These are phyloP conservation scores for Fundulus diaphanus DNA, from an alignment of 2,797 vertebrate species.

Conservation along the genomic window DNA sequence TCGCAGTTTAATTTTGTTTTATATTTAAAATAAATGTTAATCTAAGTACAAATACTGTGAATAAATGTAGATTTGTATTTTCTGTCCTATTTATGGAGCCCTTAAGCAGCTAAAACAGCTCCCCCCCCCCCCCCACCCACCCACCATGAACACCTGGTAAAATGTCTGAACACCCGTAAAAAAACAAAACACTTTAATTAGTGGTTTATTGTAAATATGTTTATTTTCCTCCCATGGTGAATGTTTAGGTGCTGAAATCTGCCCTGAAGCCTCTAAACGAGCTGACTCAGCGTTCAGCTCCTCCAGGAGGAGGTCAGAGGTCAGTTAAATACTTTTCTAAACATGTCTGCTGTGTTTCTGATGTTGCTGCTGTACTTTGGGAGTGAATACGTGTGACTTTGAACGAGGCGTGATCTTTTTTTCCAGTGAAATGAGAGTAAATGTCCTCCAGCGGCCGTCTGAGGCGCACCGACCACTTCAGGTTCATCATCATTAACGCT, in stretches of 20 bases:
- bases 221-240: background rate
- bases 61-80: background rate
- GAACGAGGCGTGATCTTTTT: background rate
- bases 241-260: background rate
- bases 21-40: background rate
- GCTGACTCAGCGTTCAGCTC: background rate
- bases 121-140: no score
- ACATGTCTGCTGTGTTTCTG: background rate
- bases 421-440: background rate
- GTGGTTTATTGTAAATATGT: no score
- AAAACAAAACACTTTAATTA: no score
- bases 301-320: background rate
- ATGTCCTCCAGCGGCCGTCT: background rate
- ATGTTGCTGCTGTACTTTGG: background rate
- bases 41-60: background rate
- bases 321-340: no score
- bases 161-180: no score
- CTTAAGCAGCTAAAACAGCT: background rate
- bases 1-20: background rate
- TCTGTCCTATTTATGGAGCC: background rate
- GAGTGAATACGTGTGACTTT: background rate
- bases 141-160: background rate
- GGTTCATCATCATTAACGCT: conserved; percentile 23
- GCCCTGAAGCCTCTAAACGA: no score
- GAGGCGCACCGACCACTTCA: background rate